Evolutionary conservation across 2,888 invertebrate genomes (phyloP).

Genomic region (Rugalucina vietnamica): DNA sequence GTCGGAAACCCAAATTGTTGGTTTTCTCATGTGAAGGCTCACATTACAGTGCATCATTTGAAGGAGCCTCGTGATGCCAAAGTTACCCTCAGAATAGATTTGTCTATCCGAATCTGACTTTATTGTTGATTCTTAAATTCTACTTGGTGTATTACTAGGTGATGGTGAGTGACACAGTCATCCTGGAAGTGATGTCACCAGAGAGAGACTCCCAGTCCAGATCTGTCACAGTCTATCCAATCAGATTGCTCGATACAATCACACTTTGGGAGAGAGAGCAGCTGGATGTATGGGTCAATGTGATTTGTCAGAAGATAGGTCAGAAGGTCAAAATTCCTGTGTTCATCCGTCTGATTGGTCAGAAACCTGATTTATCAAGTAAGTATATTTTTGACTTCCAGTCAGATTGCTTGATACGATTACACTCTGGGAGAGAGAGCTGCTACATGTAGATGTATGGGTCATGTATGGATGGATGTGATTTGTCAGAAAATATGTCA

Average conservation of each 20-base stretch:
- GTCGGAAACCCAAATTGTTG: no score
- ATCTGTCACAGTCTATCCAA: constrained; percentile 73
- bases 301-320: constrained; percentile 75
- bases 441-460: constrained; percentile 75
- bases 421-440: constrained; percentile 75
- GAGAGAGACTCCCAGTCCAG: constrained; percentile 73
- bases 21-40: no score
- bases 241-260: constrained; percentile 75
- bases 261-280: constrained; percentile 76
- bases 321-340: constrained; percentile 78
- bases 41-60: no score
- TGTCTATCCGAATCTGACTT: no score
- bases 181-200: constrained; percentile 72
- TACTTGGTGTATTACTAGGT: no score
- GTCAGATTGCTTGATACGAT: constrained; percentile 75
- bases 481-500: constrained; percentile 77
- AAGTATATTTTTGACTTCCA: constrained; percentile 68
- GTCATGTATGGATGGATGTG: constrained; percentile 73
- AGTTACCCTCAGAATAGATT: no score
- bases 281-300: constrained; percentile 74
- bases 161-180: constrained; percentile 73
- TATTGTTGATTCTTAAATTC: no score
- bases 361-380: constrained; percentile 73
- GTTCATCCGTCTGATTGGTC: constrained; percentile 76
- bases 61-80: no score